Base-by-base conservation (phyloP, 2,888 invertebrate species). In the Drosophila longiperda region DNA sequence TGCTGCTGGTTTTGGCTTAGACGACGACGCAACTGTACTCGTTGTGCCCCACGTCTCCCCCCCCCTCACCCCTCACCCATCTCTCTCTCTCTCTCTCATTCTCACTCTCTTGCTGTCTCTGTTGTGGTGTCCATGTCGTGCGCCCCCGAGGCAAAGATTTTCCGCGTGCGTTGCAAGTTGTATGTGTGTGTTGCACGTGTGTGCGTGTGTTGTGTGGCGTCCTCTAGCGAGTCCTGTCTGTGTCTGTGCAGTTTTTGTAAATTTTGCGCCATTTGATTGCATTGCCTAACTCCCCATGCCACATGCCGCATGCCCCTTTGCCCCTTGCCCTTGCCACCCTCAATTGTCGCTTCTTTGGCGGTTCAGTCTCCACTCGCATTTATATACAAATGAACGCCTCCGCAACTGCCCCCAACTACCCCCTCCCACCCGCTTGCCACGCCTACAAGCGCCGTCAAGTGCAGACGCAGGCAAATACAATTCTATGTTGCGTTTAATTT, bases 341-440 rank as follows among this genome's bases (percentile, higher is more conserved):
- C 83, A 78, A 84, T 79, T 84, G 88, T 79, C 89, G 89, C 87
- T 85, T 84, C 84, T 89, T 85, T 86, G 80, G 81, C 82, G 86
- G 82, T 61, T 49, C 33, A 58, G 55, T 40, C 45, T 66, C 66
- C 17, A 29, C 57, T 64, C 58, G 66, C 82, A 73, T 82, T 87
- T 85, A 89, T 85, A 85, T 89, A 89, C 90, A 85, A 89, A 89
- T 85, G 85, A 89, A 85, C 85, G 90, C 90, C 85, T 85, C 90
- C 75, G 88, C 75, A 75, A 72, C 59, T 26, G 68, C 59, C 64
- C 58, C 12, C 33, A 5, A 2, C 20, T n/a, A 7, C n/a, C n/a
- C n/a, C 36, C 64, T 32, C n/a, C 5, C 23, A 26, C 45, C 17
- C 3, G 12, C 17, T 42, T 61, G 77, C 71, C 69, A 73, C 71